Percentiles rank a stretch among this genome's conserved stretches.
Evolutionary conservation across 2,888 invertebrate species (phyloP).

Genomic region (Capitulum mitella): DNA sequence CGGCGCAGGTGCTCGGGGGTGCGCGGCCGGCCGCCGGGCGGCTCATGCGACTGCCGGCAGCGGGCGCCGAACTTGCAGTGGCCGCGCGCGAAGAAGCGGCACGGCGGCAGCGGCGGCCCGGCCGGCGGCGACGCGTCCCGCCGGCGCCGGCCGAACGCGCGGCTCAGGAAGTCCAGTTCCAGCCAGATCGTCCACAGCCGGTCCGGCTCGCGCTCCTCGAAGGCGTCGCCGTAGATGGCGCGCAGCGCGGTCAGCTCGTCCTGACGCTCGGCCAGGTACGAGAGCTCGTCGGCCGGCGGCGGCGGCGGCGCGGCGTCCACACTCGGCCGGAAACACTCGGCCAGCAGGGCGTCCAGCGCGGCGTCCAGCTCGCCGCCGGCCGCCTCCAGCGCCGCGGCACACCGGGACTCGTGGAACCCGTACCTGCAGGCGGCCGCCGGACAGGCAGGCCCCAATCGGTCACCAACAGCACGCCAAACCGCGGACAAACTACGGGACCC

Average conservation of each 20-base stretch:
- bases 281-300: not conserved
- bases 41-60: slow-evolving; percentile 54
- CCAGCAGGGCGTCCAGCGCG: slow-evolving; percentile 61
- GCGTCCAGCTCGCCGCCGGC: slow-evolving; percentile 62
- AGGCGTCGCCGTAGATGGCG: slow-evolving; percentile 64
- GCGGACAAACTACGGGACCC: too few species aligned
- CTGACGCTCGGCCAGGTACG: slow-evolving; percentile 55
- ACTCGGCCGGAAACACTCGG: slow-evolving; percentile 54
- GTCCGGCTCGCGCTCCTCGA: slow-evolving; percentile 60
- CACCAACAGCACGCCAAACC: too few species aligned
- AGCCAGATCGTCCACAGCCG: slow-evolving; percentile 62
- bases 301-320: slow-evolving; percentile 1
- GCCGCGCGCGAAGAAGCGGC: slow-evolving; percentile 56
- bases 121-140: slow-evolving; percentile 37
- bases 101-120: slow-evolving; percentile 43
- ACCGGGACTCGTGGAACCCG: slow-evolving; percentile 66
- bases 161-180: slow-evolving; percentile 43
- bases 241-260: slow-evolving; percentile 68
- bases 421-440: too few species aligned
- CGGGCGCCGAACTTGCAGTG: slow-evolving; percentile 64
- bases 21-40: slow-evolving; percentile 41
- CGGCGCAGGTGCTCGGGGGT: slow-evolving; percentile 34
- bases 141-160: not conserved
- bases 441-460: too few species aligned
- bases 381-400: slow-evolving; percentile 62